A percentile compares a stretch with the other conserved stretches of the same genome.
phyloP scores from a whole-genome alignment of 1,140 invertebrate species.

The Drosophila baimaii region DNA sequence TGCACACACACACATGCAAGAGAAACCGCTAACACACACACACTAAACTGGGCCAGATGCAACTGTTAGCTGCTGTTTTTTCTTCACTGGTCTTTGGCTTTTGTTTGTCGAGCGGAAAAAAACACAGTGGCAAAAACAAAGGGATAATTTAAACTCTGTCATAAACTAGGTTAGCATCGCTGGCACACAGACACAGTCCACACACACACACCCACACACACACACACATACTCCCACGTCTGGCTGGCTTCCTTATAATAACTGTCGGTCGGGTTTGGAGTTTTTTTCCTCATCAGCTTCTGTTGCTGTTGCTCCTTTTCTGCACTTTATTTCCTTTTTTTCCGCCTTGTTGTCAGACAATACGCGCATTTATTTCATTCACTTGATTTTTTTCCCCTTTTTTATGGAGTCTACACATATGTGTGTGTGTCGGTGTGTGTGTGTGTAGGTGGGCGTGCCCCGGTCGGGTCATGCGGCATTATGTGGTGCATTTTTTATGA shows the following conservation, averaged over 20 bases:
- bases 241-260: constrained; percentile 69
- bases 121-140: constrained; percentile 74
- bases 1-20: constrained; percentile 40
- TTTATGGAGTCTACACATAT: constrained; percentile 6
- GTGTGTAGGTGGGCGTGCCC: constrained; percentile 57
- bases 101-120: constrained; percentile 71
- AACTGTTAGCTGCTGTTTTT: constrained; percentile 16
- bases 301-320: constrained; percentile 51
- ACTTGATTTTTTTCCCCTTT: constrained; percentile 35
- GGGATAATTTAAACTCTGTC: constrained; percentile 81
- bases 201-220: constrained; percentile 9
- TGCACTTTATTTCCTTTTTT: constrained; percentile 56
- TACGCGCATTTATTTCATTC: constrained; percentile 79
- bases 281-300: constrained; percentile 79
- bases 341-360: constrained; percentile 67
- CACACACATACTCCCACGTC: constrained; percentile 21
- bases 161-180: constrained; percentile 79
- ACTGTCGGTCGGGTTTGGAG: constrained; percentile 78
- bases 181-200: constrained; percentile 37
- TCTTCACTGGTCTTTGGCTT: constrained; percentile 43
- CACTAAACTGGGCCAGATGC: constrained; percentile 3
- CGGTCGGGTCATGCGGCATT: constrained; percentile 72
- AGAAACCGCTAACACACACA: constrained; percentile 54
- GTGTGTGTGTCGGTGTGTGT: constrained; percentile 20
- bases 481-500: constrained; percentile 80